Evolutionary conservation across 2,797 vertebrate genomes (phyloP).

Genomic region (Rhinoraja longicauda): DNA sequence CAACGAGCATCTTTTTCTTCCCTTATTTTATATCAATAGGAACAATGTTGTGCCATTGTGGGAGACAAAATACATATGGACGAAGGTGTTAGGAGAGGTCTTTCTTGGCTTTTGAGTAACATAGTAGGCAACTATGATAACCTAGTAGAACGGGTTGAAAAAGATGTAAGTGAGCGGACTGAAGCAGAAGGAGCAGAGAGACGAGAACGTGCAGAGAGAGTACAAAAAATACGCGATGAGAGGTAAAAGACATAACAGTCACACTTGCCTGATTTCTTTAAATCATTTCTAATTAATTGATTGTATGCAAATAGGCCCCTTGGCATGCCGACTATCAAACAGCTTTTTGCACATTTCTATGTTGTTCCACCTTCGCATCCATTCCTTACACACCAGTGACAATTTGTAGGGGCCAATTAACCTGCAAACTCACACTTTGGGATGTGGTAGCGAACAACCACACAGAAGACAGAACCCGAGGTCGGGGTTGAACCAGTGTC

Average conservation of each 20-base stretch:
- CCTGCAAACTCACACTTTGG: too few species aligned
- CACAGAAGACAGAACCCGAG: too few species aligned
- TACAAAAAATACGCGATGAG: conserved; percentile 73
- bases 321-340: too few species aligned
- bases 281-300: background rate
- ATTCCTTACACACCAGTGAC: too few species aligned
- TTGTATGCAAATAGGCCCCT: too few species aligned
- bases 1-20: background rate
- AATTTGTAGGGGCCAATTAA: too few species aligned
- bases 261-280: background rate
- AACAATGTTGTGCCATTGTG: conserved; percentile 83
- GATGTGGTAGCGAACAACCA: too few species aligned
- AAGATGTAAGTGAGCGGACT: conserved; percentile 78
- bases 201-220: conserved; percentile 76
- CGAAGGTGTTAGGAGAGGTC: conserved; percentile 86
- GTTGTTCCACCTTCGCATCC: too few species aligned
- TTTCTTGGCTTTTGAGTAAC: conserved; percentile 81
- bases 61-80: conserved; percentile 86
- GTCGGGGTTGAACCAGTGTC: too few species aligned
- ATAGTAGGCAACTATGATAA: conserved; percentile 88
- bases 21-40: conserved; percentile 53
- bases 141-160: conserved; percentile 82
- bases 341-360: too few species aligned
- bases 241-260: conserved; percentile 58
- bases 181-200: conserved; percentile 82